These are phyloP conservation scores for Stigmatopora nigra DNA, from an alignment of 2,113 vertebrate genomes.

Conservation along the genomic window DNA sequence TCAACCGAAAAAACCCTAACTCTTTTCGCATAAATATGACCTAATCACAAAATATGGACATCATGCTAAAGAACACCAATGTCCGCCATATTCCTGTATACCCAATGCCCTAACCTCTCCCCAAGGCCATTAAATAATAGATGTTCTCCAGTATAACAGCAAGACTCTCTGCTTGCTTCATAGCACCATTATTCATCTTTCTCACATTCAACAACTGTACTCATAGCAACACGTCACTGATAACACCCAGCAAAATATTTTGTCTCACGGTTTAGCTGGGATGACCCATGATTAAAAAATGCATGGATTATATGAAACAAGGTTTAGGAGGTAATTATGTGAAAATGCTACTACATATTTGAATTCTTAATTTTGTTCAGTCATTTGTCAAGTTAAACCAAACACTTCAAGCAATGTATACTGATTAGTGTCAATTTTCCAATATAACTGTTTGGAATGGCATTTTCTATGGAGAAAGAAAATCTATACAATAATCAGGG, in stretches of 20 bases:
- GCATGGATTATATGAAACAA: neutral
- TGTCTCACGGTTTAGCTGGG: slow-evolving; percentile 20
- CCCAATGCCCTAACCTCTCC: slow-evolving; percentile 43
- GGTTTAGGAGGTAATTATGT: neutral
- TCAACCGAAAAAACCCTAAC: slow-evolving; percentile 3
- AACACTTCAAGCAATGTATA: neutral
- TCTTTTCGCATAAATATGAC: slow-evolving; percentile 27
- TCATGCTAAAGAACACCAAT: slow-evolving; percentile 27
- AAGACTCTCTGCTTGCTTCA: slow-evolving; percentile 36
- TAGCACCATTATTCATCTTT: slow-evolving; percentile 54
- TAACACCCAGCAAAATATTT: slow-evolving; percentile 18
- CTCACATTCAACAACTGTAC: slow-evolving; percentile 33
- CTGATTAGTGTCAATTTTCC: neutral
- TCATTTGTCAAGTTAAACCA: neutral
- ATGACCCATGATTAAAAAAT: slow-evolving; percentile 11
- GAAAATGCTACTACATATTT: neutral
- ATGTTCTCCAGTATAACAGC: slow-evolving; percentile 52
- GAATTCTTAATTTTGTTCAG: neutral
- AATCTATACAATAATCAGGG: neutral
- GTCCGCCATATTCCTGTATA: slow-evolving; percentile 29
- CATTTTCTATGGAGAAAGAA: neutral
- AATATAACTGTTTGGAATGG: neutral
- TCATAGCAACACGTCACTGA: slow-evolving; percentile 33
- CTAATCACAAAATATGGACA: slow-evolving; percentile 32
- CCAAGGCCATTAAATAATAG: slow-evolving; percentile 60